A percentile compares a stretch with the other conserved stretches of the same genome.
phyloP scores from a whole-genome alignment of 2,797 vertebrate species.

The Odontamblyopus lacepedii region DNA sequence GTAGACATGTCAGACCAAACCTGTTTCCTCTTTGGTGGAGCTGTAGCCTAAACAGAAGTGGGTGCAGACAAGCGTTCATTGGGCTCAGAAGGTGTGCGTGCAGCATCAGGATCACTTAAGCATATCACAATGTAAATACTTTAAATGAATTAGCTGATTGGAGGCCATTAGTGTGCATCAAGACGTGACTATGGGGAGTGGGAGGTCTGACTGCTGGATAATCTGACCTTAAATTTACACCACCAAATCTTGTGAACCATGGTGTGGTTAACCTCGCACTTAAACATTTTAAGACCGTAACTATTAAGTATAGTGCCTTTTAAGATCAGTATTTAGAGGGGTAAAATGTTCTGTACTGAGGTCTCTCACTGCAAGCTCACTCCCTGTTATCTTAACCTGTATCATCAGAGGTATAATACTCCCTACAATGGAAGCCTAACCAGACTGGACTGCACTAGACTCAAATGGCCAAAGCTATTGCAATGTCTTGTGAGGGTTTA shows the following conservation, averaged over 20 bases:
- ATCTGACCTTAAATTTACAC: neutral
- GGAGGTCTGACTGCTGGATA: neutral
- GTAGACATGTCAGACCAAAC: conserved; percentile 74
- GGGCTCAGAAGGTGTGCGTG: conserved; percentile 31
- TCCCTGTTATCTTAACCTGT: too few species aligned
- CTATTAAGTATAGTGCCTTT: too few species aligned
- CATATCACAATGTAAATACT: conserved; percentile 24
- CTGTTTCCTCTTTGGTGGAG: conserved; percentile 65
- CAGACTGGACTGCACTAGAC: too few species aligned
- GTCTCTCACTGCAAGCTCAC: too few species aligned
- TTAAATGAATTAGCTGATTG: conserved; percentile 35
- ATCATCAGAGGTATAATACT: too few species aligned
- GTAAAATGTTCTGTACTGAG: too few species aligned
- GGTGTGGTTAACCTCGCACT: neutral
- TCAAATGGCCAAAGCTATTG: too few species aligned
- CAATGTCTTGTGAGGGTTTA: too few species aligned
- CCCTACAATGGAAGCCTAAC: too few species aligned
- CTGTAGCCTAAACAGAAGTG: conserved; percentile 52
- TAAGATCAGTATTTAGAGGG: too few species aligned
- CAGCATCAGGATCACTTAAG: conserved; percentile 22
- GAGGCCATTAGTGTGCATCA: conserved; percentile 25
- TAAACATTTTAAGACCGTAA: too few species aligned
- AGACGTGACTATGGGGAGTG: neutral
- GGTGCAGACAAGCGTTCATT: conserved; percentile 57
- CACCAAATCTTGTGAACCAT: neutral